Evolutionary conservation across 2,113 vertebrate genomes (phyloP).

Genomic region (Collichthys lucidus): DNA sequence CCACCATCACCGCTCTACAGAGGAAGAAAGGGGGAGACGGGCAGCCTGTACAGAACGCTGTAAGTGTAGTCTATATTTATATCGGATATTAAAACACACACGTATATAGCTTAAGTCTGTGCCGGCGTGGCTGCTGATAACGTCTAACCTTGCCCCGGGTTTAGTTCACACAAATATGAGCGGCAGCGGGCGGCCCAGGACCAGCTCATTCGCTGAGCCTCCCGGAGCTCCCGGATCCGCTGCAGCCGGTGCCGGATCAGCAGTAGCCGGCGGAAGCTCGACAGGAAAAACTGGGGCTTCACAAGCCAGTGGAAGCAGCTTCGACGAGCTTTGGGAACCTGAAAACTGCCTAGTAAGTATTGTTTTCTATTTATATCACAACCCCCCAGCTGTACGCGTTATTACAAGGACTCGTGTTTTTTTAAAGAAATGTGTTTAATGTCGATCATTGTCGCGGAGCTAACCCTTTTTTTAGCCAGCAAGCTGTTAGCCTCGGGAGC

Average conservation of each 20-base stretch:
- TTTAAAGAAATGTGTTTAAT: conserved; percentile 37
- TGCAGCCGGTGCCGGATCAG: conserved; percentile 83
- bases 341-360: conserved; percentile 85
- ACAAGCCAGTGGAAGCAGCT: conserved; percentile 84
- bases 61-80: conserved; percentile 76
- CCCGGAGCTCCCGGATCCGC: conserved; percentile 86
- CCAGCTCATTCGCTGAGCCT: conserved; percentile 89
- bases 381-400: no score
- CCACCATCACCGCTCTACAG: conserved; percentile 80
- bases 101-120: conserved; percentile 46
- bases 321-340: conserved; percentile 86
- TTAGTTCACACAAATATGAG: conserved; percentile 86
- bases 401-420: background rate
- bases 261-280: conserved; percentile 83
- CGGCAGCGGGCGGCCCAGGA: conserved; percentile 89
- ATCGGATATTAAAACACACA: conserved; percentile 60
- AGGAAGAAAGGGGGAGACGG: conserved; percentile 87
- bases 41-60: conserved; percentile 76
- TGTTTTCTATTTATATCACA: background rate
- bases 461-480: conserved; percentile 48
- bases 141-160: conserved; percentile 78
- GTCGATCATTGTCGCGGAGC: conserved; percentile 61
- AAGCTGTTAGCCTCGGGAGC: conserved; percentile 55
- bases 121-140: conserved; percentile 67
- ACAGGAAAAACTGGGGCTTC: conserved; percentile 87